Conservation (phyloP, 2,797 vertebrate genomes). For the Lacerta bilineata region DNA sequence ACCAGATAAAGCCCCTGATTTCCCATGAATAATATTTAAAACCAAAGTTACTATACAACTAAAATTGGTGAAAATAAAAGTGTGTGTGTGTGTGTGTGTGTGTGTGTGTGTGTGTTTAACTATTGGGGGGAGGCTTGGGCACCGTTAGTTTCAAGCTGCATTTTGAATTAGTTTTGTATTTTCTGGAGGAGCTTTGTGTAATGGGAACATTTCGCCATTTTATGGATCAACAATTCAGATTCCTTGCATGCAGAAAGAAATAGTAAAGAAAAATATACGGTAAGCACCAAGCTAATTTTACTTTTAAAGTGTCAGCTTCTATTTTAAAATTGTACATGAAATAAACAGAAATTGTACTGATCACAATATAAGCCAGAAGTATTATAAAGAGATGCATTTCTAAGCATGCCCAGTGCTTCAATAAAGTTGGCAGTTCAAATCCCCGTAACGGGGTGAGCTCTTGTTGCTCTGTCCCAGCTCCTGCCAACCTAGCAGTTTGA, state of each 20-base stretch:
- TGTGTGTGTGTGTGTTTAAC: background rate
- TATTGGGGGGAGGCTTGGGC: background rate
- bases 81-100: too few species aligned
- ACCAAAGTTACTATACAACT: background rate
- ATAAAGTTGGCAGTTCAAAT: conserved; percentile 37
- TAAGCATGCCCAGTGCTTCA: conserved; percentile 13
- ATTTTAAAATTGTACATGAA: background rate
- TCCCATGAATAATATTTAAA: background rate
- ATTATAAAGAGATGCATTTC: background rate
- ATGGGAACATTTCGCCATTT: conserved; percentile 9
- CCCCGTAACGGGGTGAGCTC: too few species aligned
- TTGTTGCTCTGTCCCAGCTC: too few species aligned
- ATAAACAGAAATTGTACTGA: conserved; percentile 12
- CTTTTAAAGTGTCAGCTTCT: conserved; percentile 20
- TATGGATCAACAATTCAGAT: background rate
- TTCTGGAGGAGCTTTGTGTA: conserved; percentile 5
- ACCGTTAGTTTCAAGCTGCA: background rate
- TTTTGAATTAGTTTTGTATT: background rate
- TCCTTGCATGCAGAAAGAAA: background rate
- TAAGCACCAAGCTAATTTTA: conserved; percentile 6
- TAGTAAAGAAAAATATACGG: background rate
- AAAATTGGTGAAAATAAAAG: background rate
- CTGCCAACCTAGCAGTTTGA: too few species aligned
- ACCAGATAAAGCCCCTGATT: background rate
- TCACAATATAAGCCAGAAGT: conserved; percentile 5